phyloP scores from a whole-genome alignment of 2,888 invertebrate species.

The Bugula neritina region DNA sequence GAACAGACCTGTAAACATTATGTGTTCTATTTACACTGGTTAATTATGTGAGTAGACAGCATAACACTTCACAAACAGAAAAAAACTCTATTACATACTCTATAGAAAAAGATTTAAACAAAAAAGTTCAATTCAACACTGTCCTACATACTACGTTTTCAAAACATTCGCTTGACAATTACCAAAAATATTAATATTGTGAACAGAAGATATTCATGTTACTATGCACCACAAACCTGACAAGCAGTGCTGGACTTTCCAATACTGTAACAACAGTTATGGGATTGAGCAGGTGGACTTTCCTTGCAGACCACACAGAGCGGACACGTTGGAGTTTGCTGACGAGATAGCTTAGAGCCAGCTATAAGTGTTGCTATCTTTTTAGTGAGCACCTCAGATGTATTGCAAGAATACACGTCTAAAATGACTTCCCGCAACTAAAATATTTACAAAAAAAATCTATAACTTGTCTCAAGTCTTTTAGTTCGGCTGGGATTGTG shows the following conservation, averaged over 20 bases:
- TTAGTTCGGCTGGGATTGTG: no score
- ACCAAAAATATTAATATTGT: no score
- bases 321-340: background rate
- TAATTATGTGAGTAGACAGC: no score
- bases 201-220: no score
- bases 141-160: no score
- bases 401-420: background rate
- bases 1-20: background rate
- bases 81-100: no score
- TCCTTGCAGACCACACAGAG: background rate
- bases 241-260: background rate
- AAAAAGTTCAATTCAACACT: no score
- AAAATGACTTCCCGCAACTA: conserved; percentile 16
- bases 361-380: background rate
- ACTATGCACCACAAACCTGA: conserved; percentile 21
- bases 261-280: background rate
- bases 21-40: no score
- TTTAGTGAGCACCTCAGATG: background rate
- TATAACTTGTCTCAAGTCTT: no score
- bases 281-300: background rate
- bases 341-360: background rate
- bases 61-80: no score
- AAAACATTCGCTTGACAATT: no score
- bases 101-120: no score
- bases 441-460: background rate